Evolutionary conservation across 1,140 invertebrate genomes (phyloP).

Genomic region (Drosophila orena): DNA sequence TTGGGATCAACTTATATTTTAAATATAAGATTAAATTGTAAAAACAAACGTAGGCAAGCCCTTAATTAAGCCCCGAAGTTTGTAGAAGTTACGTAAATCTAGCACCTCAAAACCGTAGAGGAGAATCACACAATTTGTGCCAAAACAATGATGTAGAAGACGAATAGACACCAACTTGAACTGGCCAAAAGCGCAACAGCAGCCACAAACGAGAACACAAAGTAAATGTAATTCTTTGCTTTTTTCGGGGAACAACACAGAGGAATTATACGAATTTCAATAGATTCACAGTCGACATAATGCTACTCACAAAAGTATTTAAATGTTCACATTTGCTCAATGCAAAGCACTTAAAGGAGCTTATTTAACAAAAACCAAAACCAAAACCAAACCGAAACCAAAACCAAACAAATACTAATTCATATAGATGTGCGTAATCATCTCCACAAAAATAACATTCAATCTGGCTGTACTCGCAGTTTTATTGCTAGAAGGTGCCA

Average conservation of each 20-base stretch:
- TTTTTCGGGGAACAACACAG: conserved; percentile 82
- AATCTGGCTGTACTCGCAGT: conserved; percentile 52
- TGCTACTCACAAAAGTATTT: conserved; percentile 55
- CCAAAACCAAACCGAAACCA: conserved; percentile 3
- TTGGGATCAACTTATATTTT: conserved; percentile 85
- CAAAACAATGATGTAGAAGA: conserved; percentile 35
- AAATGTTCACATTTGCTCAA: conserved; percentile 56
- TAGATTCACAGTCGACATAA: conserved; percentile 52
- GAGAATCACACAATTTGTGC: conserved; percentile 46
- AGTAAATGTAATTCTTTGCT: conserved; percentile 57
- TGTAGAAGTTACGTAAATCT: conserved; percentile 51
- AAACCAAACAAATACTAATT: conserved; percentile 39
- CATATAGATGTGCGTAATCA: conserved; percentile 43
- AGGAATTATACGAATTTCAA: conserved; percentile 84
- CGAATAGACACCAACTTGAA: conserved; percentile 30
- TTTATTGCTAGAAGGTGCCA: conserved; percentile 47
- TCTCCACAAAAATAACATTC: conserved; percentile 43
- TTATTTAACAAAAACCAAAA: conserved; percentile 67
- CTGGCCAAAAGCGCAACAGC: conserved; percentile 57
- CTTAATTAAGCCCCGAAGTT: conserved; percentile 66
- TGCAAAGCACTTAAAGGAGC: conserved; percentile 66
- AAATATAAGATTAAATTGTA: conserved; percentile 84
- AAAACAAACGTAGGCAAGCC: conserved; percentile 58
- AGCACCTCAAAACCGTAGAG: conserved; percentile 42
- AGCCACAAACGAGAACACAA: conserved; percentile 57